Conservation (phyloP, 2,113 vertebrate species). For the Formicarius rufipectus region DNA sequence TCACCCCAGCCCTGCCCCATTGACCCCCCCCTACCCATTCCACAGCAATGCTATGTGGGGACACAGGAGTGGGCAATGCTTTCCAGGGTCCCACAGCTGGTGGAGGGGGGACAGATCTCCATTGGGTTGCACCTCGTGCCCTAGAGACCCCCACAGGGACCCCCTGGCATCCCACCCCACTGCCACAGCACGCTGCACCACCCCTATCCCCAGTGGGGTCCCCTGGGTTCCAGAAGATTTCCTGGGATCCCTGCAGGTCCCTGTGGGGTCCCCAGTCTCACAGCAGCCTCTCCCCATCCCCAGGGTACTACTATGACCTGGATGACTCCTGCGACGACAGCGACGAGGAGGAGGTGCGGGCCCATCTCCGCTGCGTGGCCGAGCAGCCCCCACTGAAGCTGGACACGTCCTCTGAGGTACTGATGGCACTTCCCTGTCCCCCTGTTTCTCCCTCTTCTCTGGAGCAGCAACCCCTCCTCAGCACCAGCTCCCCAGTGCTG, state of each 20-base stretch:
- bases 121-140: accelerated
- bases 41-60: accelerated
- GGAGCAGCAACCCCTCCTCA: not conserved
- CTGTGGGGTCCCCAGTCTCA: not conserved
- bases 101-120: not conserved
- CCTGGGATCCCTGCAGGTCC: accelerated
- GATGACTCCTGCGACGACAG: slow-evolving; percentile 98
- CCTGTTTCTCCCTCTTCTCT: not conserved
- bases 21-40: not conserved
- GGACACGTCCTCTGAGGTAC: slow-evolving; percentile 93
- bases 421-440: not conserved
- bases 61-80: accelerated
- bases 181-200: not conserved
- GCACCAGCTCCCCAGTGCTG: not conserved
- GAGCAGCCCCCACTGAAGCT: slow-evolving; percentile 95
- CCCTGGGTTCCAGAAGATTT: not conserved
- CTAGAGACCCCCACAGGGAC: accelerated
- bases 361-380: slow-evolving; percentile 91
- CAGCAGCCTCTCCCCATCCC: not conserved
- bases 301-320: slow-evolving; percentile 97
- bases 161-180: not conserved
- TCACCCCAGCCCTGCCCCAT: accelerated
- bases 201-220: not conserved
- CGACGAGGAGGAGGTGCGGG: slow-evolving; percentile 94
- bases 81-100: not conserved